Conservation (phyloP, 1,140 invertebrate genomes). For the Callitettix versicolor region DNA sequence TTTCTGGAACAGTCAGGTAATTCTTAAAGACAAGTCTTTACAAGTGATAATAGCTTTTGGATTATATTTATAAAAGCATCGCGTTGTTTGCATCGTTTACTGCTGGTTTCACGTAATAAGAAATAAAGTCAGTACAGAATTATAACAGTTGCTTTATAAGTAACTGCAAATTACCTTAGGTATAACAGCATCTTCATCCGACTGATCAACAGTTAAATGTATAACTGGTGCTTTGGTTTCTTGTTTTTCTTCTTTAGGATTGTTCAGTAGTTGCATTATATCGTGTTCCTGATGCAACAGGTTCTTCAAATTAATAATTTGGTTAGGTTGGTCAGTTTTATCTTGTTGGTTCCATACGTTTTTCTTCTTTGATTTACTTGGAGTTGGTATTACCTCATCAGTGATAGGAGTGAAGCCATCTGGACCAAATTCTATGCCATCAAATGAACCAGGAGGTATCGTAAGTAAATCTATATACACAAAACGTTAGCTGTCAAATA, state of each 20-base stretch:
- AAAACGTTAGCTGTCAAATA: neutral
- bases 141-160: too few relatives aligned
- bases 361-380: too few relatives aligned
- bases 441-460: conserved; percentile 49
- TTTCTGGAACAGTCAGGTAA: too few relatives aligned
- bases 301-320: conserved; percentile 28
- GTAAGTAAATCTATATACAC: conserved; percentile 41
- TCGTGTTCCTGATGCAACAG: conserved; percentile 29
- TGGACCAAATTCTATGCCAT: conserved; percentile 42
- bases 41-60: too few relatives aligned
- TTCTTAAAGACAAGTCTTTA: too few relatives aligned
- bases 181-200: neutral
- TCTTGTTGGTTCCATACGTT: too few relatives aligned
- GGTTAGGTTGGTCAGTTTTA: conserved; percentile 12
- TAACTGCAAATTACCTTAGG: too few relatives aligned
- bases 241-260: neutral
- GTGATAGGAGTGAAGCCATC: conserved; percentile 27
- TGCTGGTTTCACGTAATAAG: too few relatives aligned
- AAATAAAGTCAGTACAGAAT: too few relatives aligned
- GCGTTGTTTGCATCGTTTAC: too few relatives aligned
- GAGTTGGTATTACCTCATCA: too few relatives aligned
- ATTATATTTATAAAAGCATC: too few relatives aligned
- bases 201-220: neutral
- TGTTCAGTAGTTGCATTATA: conserved; percentile 22
- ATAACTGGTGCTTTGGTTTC: conserved; percentile 4